phyloP scores from a whole-genome alignment of 2,888 invertebrate species.

The Caenorhabditis sp. region DNA sequence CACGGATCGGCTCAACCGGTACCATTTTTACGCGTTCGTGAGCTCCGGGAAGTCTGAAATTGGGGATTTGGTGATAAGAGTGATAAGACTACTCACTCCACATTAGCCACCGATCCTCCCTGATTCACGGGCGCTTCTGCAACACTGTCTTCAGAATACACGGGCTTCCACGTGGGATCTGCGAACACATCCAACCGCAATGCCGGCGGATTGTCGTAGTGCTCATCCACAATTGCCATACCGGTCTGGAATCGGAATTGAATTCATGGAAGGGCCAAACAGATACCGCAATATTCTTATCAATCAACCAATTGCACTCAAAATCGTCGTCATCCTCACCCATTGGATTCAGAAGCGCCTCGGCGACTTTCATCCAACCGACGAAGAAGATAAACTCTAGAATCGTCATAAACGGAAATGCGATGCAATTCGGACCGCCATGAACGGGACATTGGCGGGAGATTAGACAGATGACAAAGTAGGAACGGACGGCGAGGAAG shows the following conservation, averaged over 20 bases:
- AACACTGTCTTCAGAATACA: constrained; percentile 57
- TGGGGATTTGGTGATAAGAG: too few relatives aligned
- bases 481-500: constrained; percentile 42
- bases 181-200: constrained; percentile 48
- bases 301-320: constrained; percentile 73
- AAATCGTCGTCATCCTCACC: constrained; percentile 82
- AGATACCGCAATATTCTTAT: constrained; percentile 68
- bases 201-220: constrained; percentile 41
- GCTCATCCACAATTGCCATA: constrained; percentile 69
- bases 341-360: constrained; percentile 78
- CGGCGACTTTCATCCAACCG: constrained; percentile 68
- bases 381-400: constrained; percentile 73
- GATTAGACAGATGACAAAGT: constrained; percentile 43
- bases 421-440: background rate
- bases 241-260: constrained; percentile 68
- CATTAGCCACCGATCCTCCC: constrained; percentile 26
- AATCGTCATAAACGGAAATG: constrained; percentile 74
- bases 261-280: too few relatives aligned
- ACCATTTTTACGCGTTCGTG: constrained; percentile 38
- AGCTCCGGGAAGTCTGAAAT: constrained; percentile 26
- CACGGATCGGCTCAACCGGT: constrained; percentile 24
- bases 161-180: constrained; percentile 37
- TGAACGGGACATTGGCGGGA: constrained; percentile 32
- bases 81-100: constrained; percentile 31
- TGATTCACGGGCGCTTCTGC: constrained; percentile 1